These are phyloP conservation scores for Chymomyza fuscimana DNA, from an alignment of 2,888 invertebrate genomes.

Conservation along the genomic window DNA sequence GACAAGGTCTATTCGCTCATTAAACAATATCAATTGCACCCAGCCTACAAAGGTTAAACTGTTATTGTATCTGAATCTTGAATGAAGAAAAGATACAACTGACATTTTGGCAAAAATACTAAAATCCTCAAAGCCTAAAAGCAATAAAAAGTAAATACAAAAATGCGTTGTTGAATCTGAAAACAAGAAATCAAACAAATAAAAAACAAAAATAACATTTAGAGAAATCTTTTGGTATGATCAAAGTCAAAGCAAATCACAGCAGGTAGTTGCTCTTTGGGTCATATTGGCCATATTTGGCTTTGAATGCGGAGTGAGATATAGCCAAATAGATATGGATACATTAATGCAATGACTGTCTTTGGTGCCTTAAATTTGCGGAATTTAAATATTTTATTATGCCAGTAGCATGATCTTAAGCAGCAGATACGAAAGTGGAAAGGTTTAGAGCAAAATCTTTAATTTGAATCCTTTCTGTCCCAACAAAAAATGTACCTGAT, in stretches of 20 bases:
- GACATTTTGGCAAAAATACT: conserved; percentile 38
- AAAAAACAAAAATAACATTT: conserved; percentile 23
- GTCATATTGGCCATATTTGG: conserved; percentile 13
- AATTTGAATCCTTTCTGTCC: no score
- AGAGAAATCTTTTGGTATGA: conserved; percentile 23
- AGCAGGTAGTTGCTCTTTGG: conserved; percentile 37
- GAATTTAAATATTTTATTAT: background rate
- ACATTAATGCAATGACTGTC: background rate
- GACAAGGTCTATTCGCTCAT: conserved; percentile 21
- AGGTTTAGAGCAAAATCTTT: no score
- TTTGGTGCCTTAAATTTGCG: conserved; percentile 2
- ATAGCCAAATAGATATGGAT: conserved; percentile 26
- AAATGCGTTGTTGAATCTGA: conserved; percentile 39
- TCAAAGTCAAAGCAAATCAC: conserved; percentile 47
- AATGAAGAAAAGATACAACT: conserved; percentile 38
- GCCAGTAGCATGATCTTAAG: no score
- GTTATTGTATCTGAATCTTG: conserved; percentile 7
- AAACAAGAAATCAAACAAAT: conserved; percentile 48
- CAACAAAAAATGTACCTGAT: no score
- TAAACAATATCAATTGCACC: conserved; percentile 25
- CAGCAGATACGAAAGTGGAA: no score
- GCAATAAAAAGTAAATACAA: conserved; percentile 26
- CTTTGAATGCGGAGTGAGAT: conserved; percentile 17
- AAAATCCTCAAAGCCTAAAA: background rate
- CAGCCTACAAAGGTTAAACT: conserved; percentile 41